Evolutionary conservation across 2,888 invertebrate genomes (phyloP).

Genomic region (Cheilosia scutellata): DNA sequence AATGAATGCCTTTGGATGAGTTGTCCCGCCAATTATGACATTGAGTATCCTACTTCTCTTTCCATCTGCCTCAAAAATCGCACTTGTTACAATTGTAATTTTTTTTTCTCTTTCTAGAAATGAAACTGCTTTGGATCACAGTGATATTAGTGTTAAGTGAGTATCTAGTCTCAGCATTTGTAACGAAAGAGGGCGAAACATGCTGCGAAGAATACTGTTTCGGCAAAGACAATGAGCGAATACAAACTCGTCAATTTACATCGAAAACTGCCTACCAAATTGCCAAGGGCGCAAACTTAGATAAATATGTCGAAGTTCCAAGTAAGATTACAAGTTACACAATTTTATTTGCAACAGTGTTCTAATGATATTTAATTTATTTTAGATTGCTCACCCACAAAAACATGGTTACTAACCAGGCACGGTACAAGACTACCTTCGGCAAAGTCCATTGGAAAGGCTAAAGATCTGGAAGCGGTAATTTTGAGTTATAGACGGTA

Average conservation of each 20-base stretch:
- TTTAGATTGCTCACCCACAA: constrained; percentile 89
- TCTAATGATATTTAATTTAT: neutral
- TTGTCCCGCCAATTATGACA: too few species aligned
- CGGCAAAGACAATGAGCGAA: constrained; percentile 80
- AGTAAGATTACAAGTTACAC: constrained; percentile 85
- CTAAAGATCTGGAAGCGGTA: constrained; percentile 86
- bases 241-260: constrained; percentile 86
- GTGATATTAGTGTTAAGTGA: constrained; percentile 77
- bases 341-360: neutral
- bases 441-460: constrained; percentile 85
- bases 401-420: constrained; percentile 89
- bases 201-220: constrained; percentile 81
- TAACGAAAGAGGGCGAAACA: constrained; percentile 69
- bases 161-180: constrained; percentile 63
- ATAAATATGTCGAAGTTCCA: constrained; percentile 87
- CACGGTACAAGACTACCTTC: constrained; percentile 90
- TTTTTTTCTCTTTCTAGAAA: constrained; percentile 72
- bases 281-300: constrained; percentile 86
- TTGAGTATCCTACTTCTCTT: too few species aligned
- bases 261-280: constrained; percentile 92
- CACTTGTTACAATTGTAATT: neutral
- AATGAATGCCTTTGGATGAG: too few species aligned
- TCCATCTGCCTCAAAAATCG: too few species aligned
- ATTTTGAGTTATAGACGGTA: neutral
- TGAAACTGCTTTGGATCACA: constrained; percentile 77